Evolutionary conservation across 2,888 invertebrate genomes (phyloP), one percentile per base, ranked within the genome.

Genomic region (Chydorus sphaericus): DNA sequence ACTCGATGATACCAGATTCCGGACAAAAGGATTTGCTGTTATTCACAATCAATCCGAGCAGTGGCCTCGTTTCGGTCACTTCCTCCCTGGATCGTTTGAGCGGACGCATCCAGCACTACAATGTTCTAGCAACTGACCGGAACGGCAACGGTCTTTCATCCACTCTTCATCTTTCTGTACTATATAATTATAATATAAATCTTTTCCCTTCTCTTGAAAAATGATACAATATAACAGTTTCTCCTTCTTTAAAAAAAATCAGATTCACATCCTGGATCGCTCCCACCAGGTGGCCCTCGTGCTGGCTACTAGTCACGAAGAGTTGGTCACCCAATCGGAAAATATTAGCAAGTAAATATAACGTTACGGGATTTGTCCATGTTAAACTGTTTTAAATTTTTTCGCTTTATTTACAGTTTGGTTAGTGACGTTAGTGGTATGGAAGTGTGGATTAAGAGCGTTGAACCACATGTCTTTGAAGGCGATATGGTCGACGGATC

Each of bases 121-220:
- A 89, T 69, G 86, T 89, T 10, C 87, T 87, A 70, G 90, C 88
- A 10, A 87, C 86, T 0, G 89, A 90, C 67, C 77, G 81, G 57
- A 73, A 76, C 26, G 89, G 89, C 64, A 83, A 85, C 65, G 89
- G 89, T 2, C 80, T 79, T 59, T 87, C 87, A 8, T 81, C 85
- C 50, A 87, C 88, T 61, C 83, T 84, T 53, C 88, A 87, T 67
- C 85, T 89, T 58, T 85, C 88, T 68, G 88, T 85, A 68, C 80
- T 18, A 39, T 16, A 28, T 29, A 4, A 33, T 31, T 11, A 48
- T 11, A 10, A 18, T 53, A 8, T 7, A n/a, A 54, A 6, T 51
- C n/a, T 48, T 28, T 50, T 50, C 10, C 16, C n/a, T 33, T 10
- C n/a, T 33, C 36, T n/a, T n/a, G n/a, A 11, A 33, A 33, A 10